A percentile compares a stretch with the other conserved stretches of the same genome.
These are phyloP conservation scores for Caenorhabditis sp. DNA, from an alignment of 2,888 invertebrate genomes.

Conservation along the genomic window DNA sequence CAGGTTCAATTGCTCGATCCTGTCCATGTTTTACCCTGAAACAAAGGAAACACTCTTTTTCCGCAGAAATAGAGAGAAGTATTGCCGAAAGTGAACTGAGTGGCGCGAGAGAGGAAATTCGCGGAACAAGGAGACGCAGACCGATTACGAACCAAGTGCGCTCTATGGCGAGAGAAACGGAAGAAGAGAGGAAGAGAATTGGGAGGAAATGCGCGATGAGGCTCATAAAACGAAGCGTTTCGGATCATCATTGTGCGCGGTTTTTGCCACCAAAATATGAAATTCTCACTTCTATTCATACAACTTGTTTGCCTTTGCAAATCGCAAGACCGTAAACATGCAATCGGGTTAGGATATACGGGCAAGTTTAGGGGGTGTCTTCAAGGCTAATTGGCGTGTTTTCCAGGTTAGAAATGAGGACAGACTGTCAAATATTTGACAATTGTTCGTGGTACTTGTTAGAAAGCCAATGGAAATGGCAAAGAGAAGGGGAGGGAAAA, in stretches of 20 bases:
- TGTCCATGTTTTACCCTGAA: slow-evolving; percentile 56
- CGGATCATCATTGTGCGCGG: slow-evolving; percentile 19
- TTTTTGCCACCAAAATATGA: slow-evolving; percentile 38
- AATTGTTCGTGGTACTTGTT: slow-evolving; percentile 21
- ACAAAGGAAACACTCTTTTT: slow-evolving; percentile 23
- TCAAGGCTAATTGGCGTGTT: slow-evolving; percentile 48
- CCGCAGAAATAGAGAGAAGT: too few species aligned
- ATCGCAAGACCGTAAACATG: slow-evolving; percentile 19
- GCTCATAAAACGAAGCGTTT: slow-evolving; percentile 38
- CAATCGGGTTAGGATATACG: neutral
- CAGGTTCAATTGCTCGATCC: slow-evolving; percentile 53
- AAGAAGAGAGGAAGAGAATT: slow-evolving; percentile 6
- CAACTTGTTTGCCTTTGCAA: slow-evolving; percentile 11
- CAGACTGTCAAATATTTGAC: slow-evolving; percentile 44
- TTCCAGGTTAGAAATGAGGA: slow-evolving; percentile 27
- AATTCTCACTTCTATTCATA: slow-evolving; percentile 5
- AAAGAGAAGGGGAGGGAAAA: too few species aligned
- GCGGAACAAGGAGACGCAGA: slow-evolving; percentile 17
- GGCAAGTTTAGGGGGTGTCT: slow-evolving; percentile 5
- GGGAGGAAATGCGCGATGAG: slow-evolving; percentile 20
- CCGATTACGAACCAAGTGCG: slow-evolving; percentile 55
- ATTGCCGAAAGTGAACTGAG: slow-evolving; percentile 33
- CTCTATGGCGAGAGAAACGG: slow-evolving; percentile 31
- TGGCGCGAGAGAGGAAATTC: slow-evolving; percentile 22
- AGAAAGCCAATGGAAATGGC: too few species aligned